Percentiles rank a stretch among this genome's conserved stretches.
Conservation (phyloP, 2,113 vertebrate species). For the Rhadina sibilatrix region DNA sequence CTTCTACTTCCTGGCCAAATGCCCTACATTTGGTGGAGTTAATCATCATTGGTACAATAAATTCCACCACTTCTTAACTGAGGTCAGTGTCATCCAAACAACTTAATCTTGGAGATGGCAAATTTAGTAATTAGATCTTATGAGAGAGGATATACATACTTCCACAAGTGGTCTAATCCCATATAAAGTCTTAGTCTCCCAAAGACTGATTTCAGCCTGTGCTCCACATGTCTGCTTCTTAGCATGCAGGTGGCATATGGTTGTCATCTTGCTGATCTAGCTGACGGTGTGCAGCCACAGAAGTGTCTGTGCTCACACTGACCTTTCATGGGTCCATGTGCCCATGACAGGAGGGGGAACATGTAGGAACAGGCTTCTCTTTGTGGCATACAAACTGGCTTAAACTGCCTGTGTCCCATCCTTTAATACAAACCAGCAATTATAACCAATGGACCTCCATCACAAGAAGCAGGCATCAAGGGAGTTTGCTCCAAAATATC, state of each 20-base stretch:
- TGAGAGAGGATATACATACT: background rate
- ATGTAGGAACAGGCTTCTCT: background rate
- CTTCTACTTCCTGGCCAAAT: conserved; percentile 12
- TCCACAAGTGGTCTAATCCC: background rate
- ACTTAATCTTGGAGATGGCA: background rate
- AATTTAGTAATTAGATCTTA: background rate
- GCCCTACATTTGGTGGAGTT: background rate
- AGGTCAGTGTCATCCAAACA: background rate
- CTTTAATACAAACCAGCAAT: background rate
- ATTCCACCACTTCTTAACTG: background rate
- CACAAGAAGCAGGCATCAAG: background rate
- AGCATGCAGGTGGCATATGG: background rate
- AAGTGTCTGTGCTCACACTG: background rate
- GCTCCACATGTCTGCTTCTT: background rate
- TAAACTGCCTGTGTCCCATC: background rate
- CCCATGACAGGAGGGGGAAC: background rate
- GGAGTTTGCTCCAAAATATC: background rate
- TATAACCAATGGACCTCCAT: background rate
- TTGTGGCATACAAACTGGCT: background rate
- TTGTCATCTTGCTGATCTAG: background rate
- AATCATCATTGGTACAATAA: background rate
- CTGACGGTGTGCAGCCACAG: background rate
- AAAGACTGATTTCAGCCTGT: background rate
- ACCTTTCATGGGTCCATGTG: background rate
- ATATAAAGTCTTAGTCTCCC: background rate